These are phyloP conservation scores for Nasonia longicornis DNA, from an alignment of 1,140 invertebrate genomes.

Conservation along the genomic window DNA sequence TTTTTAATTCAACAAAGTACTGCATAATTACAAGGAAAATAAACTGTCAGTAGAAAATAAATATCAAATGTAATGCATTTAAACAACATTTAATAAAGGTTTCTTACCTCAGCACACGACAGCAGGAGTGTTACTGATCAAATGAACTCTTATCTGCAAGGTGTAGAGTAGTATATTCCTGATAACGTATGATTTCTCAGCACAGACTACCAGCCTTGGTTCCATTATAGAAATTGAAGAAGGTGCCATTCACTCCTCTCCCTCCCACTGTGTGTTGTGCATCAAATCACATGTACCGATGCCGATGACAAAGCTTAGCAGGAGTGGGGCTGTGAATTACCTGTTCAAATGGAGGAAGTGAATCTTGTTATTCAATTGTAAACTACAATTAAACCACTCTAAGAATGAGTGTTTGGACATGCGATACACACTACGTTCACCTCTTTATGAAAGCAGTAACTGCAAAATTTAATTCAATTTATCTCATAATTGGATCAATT, in stretches of 20 bases:
- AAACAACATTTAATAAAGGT: neutral
- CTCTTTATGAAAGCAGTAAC: neutral
- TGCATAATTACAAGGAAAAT: too few relatives aligned
- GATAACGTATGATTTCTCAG: conserved; percentile 31
- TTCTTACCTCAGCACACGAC: conserved; percentile 19
- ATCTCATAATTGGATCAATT: conserved; percentile 34
- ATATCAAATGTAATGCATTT: neutral
- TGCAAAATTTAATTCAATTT: conserved; percentile 37
- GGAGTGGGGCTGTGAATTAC: conserved; percentile 30
- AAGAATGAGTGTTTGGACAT: neutral
- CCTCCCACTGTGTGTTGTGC: conserved; percentile 13
- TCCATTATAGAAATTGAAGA: conserved; percentile 37
- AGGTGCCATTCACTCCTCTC: conserved; percentile 25
- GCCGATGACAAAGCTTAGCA: neutral
- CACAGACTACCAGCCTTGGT: conserved; percentile 25
- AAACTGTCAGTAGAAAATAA: neutral
- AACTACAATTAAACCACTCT: neutral
- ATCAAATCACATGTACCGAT: conserved; percentile 19
- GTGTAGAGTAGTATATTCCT: conserved; percentile 12
- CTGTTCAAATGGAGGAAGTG: conserved; percentile 32
- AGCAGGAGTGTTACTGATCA: conserved; percentile 25
- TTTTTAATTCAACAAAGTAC: too few relatives aligned
- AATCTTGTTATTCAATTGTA: conserved; percentile 36
- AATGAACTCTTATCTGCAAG: conserved; percentile 26
- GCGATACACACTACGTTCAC: neutral